Conservation (phyloP, 2,113 vertebrate species). For the Myrmecobius fasciatus region DNA sequence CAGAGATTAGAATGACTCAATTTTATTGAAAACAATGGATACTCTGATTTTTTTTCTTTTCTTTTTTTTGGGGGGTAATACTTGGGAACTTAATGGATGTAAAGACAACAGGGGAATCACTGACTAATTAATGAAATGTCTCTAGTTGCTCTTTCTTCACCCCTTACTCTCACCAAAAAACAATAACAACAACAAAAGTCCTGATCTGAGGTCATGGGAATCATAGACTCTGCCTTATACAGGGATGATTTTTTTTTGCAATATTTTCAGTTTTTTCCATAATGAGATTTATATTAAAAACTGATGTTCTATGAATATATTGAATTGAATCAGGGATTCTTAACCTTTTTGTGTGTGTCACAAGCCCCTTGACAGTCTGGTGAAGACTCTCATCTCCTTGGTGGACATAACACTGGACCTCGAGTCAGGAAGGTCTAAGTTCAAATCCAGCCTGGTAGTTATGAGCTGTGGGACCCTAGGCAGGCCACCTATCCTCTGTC, state of each 20-base stretch:
- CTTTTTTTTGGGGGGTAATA: background rate
- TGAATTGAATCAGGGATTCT: background rate
- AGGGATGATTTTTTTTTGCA: too few relatives aligned
- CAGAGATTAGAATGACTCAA: background rate
- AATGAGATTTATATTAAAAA: conserved; percentile 41
- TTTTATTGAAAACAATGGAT: conserved; percentile 32
- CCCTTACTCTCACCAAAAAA: background rate
- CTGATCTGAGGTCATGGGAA: background rate
- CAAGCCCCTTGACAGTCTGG: too few relatives aligned
- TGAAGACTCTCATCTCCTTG: background rate
- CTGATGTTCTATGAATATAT: conserved; percentile 15
- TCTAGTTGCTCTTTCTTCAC: background rate
- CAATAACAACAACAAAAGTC: background rate
- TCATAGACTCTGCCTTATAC: conserved; percentile 15
- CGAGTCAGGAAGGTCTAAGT: background rate
- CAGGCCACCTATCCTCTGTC: background rate
- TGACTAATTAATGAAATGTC: background rate
- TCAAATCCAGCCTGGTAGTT: background rate
- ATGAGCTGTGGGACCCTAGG: background rate
- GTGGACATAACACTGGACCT: background rate
- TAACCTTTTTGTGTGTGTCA: background rate
- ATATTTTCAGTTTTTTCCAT: conserved; percentile 13
- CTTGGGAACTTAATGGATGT: background rate
- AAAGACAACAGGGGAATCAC: background rate
- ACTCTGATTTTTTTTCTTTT: background rate